Base-by-base conservation (phyloP, 1,140 invertebrate species). In the Sycophila sp. region DNA sequence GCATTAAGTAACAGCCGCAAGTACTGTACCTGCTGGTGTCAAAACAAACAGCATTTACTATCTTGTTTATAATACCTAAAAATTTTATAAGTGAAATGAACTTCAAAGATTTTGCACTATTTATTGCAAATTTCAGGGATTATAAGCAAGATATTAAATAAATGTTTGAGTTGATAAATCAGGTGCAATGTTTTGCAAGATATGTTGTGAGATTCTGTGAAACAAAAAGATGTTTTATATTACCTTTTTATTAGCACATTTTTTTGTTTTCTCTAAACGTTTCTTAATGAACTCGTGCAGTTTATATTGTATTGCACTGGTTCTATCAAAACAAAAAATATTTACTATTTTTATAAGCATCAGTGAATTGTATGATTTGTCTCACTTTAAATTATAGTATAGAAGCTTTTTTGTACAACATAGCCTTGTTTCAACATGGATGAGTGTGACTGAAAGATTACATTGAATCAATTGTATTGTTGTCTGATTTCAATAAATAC, bases 301-400 rank as follows among this genome's bases (percentile, higher is more conserved):
- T 78, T 78, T 68, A 71, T 75, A 80, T 73, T 75, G 64, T 72
- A 76, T 78, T 77, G 73, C 60, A 65, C 75, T 77, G 71, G 70
- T 75, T 65, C 65, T 40, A 72, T 73, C 71, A 72, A 70, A 45
- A 10, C 56, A 70, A 76, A 77, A 75, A 78, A 77, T 81, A 76
- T 84, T 83, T 83, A 80, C 76, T 84, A 84, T 84, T 84, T 85
- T 84, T 84, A 81, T 85, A 84, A 80, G 74, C 75, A 66, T 55
- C 34, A 40, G 58, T 69, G 55, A 69, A 70, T 63, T 56, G 59
- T 70, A 70, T 62, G 19, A 63, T 60, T 71, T 71, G 38, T 49
- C 51, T 65, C 32, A 59, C 22, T 65, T 64, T 71, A 71, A 71
- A 71, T 71, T 71, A 71, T 64, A 65, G 47, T 65, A 71, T 71